Conservation (phyloP, 2,113 vertebrate genomes). For the Pachypanchax playfairii region DNA sequence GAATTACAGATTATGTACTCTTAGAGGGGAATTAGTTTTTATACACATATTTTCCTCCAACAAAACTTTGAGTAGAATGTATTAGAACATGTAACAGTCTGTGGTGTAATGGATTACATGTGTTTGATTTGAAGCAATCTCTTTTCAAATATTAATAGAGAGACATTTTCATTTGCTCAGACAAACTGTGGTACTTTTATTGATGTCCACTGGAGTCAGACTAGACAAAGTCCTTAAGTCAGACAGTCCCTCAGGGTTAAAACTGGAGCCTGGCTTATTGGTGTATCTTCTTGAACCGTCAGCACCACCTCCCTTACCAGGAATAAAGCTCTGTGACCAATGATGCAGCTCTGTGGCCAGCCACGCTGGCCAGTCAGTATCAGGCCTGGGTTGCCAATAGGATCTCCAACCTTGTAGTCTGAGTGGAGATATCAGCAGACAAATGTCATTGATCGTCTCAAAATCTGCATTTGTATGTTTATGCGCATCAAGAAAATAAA, state of each 20-base stretch:
- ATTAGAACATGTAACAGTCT: too few species aligned
- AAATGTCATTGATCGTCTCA: conserved; percentile 13
- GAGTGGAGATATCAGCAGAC: conserved; percentile 26
- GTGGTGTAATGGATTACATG: too few species aligned
- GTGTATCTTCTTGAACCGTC: conserved; percentile 55
- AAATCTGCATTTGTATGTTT: neutral
- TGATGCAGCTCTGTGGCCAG: neutral
- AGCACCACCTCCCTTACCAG: conserved; percentile 48
- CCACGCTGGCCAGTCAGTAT: conserved; percentile 6
- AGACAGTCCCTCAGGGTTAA: conserved; percentile 34
- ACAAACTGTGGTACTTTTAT: conserved; percentile 2
- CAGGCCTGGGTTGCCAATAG: conserved; percentile 6
- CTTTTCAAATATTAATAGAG: neutral
- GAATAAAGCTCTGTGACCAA: conserved; percentile 53
- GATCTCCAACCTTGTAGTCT: conserved; percentile 47
- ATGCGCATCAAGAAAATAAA: conserved; percentile 27
- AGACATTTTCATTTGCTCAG: neutral
- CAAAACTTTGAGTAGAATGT: too few species aligned
- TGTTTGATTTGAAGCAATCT: neutral
- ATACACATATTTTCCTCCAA: too few species aligned
- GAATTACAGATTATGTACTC: too few species aligned
- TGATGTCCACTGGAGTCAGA: conserved; percentile 66
- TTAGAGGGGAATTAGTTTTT: too few species aligned
- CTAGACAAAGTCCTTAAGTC: conserved; percentile 55
- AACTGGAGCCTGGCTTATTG: conserved; percentile 32